These are phyloP conservation scores for Calliopsis andreniformis DNA, from an alignment of 1,140 invertebrate genomes.

Conservation along the genomic window DNA sequence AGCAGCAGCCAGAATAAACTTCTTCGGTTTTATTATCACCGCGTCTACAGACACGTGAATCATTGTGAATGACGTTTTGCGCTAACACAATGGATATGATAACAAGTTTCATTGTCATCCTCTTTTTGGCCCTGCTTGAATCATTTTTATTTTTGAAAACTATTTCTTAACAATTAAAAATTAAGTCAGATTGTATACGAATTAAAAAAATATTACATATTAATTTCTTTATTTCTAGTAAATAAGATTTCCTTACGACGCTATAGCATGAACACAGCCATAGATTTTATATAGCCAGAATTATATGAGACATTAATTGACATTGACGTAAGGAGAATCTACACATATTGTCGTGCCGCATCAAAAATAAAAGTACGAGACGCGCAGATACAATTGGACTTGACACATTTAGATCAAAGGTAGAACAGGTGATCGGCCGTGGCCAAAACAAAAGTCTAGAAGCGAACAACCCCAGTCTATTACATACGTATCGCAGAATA, in stretches of 20 bases:
- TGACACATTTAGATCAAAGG: constrained; percentile 18
- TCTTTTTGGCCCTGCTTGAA: too few relatives aligned
- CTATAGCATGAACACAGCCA: background rate
- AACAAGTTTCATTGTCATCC: background rate
- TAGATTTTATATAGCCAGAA: background rate
- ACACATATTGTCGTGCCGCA: background rate
- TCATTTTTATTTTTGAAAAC: too few relatives aligned
- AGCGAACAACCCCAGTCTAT: too few relatives aligned
- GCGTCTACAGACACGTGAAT: background rate
- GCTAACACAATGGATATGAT: background rate
- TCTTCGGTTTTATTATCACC: background rate
- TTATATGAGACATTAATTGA: too few relatives aligned
- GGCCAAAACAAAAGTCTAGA: constrained; percentile 3
- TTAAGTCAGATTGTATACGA: too few relatives aligned
- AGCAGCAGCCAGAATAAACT: background rate
- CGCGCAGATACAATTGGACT: constrained; percentile 23
- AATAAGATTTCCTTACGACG: background rate
- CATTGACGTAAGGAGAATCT: too few relatives aligned
- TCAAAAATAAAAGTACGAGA: constrained; percentile 14
- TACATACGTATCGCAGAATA: background rate
- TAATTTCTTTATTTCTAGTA: too few relatives aligned
- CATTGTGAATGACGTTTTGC: too few relatives aligned
- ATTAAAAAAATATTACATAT: too few relatives aligned
- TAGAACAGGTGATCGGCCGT: constrained; percentile 36
- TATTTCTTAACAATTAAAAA: too few relatives aligned